Conservation (phyloP, 2,888 invertebrate genomes). For the Ornithoptera alexandrae region DNA sequence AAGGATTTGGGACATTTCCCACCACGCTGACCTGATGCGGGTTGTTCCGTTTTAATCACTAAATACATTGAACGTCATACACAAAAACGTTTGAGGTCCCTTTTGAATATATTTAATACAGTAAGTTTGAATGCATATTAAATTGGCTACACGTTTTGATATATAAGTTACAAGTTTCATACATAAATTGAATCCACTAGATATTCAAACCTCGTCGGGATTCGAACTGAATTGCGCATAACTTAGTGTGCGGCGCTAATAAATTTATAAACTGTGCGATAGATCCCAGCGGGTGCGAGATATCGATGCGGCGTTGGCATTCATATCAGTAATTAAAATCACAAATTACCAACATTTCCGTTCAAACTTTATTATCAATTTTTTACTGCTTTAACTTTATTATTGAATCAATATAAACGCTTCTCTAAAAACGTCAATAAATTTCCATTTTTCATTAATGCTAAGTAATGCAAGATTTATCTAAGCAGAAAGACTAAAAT, state of each 20-base stretch:
- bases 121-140: not conserved
- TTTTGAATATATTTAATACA: not conserved
- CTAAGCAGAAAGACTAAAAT: too few species aligned
- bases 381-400: too few species aligned
- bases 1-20: too few species aligned
- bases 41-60: too few species aligned
- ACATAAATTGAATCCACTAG: constrained; percentile 14
- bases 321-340: constrained; percentile 18
- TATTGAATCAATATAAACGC: too few species aligned
- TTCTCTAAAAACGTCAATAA: too few species aligned
- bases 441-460: too few species aligned
- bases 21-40: too few species aligned
- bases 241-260: constrained; percentile 15
- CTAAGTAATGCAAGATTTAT: too few species aligned
- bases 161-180: constrained; percentile 12
- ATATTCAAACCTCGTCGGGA: constrained; percentile 20
- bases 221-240: constrained; percentile 20
- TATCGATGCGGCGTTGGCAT: not conserved
- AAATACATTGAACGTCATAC: not conserved
- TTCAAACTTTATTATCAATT: too few species aligned
- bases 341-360: not conserved
- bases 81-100: not conserved
- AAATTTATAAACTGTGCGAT: constrained; percentile 21
- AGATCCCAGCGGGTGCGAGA: constrained; percentile 2
- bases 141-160: constrained; percentile 2